A percentile compares a stretch with the other conserved stretches of the same genome.
These are phyloP conservation scores for Elegia similella DNA, from an alignment of 2,888 invertebrate genomes.

Conservation along the genomic window DNA sequence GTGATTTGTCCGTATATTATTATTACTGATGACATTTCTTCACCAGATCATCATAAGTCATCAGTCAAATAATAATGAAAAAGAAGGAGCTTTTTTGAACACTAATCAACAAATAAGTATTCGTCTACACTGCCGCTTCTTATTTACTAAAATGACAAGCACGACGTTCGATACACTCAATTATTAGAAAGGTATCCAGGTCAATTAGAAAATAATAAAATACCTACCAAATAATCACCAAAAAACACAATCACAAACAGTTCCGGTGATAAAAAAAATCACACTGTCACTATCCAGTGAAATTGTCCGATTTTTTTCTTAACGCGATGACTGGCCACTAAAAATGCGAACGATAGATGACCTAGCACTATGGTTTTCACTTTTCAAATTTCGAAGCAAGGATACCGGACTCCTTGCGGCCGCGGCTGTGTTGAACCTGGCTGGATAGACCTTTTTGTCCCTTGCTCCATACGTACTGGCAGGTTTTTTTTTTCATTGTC, in stretches of 20 bases:
- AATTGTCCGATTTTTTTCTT: constrained; percentile 45
- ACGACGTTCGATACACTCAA: constrained; percentile 4
- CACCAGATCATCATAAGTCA: too few species aligned
- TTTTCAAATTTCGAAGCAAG: constrained; percentile 49
- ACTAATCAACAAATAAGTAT: constrained; percentile 18
- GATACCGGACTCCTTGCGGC: constrained; percentile 57
- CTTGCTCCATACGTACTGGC: constrained; percentile 54
- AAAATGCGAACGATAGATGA: constrained; percentile 43
- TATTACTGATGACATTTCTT: too few species aligned
- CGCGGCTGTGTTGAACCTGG: constrained; percentile 54
- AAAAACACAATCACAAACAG: constrained; percentile 31
- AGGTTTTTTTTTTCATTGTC: constrained; percentile 62
- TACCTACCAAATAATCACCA: constrained; percentile 27
- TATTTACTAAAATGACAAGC: constrained; percentile 3
- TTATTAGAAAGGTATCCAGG: constrained; percentile 19
- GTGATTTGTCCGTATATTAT: too few species aligned
- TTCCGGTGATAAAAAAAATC: constrained; percentile 35
- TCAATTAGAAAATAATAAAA: constrained; percentile 24
- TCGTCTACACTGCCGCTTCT: background rate
- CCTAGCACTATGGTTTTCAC: constrained; percentile 58
- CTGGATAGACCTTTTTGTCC: constrained; percentile 67
- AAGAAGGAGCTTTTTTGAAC: too few species aligned
- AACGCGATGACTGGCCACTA: constrained; percentile 45
- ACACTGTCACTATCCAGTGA: constrained; percentile 52
- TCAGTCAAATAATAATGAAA: too few species aligned